Percentiles rank a stretch among this genome's conserved stretches.
Conservation (phyloP, 2,113 vertebrate genomes). For the Balaeniceps rex region DNA sequence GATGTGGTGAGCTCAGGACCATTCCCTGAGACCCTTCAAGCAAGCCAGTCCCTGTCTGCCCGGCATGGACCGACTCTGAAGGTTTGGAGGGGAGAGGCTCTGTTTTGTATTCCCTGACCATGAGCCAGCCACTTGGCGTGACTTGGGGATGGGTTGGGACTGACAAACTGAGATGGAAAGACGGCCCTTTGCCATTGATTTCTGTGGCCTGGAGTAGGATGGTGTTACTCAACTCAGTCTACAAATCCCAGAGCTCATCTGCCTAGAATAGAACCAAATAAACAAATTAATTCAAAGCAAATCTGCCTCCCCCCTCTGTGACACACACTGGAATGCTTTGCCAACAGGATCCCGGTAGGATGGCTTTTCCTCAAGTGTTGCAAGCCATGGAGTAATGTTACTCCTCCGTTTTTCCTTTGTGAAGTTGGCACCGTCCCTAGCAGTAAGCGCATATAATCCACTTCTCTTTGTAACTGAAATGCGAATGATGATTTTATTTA, state of each 20-base stretch:
- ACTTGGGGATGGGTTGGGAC: neutral
- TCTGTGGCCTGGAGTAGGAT: neutral
- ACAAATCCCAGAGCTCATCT: slow-evolving; percentile 13
- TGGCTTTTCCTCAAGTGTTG: slow-evolving; percentile 6
- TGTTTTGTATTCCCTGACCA: neutral
- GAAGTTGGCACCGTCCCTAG: neutral
- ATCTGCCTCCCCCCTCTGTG: neutral
- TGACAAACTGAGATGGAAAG: neutral
- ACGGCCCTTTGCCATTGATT: slow-evolving; percentile 7
- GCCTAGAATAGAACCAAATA: slow-evolving; percentile 47
- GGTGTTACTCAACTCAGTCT: slow-evolving; percentile 22
- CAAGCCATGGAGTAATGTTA: neutral
- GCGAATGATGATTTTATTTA: neutral
- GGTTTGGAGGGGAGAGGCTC: neutral
- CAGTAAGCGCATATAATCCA: neutral
- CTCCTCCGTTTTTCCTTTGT: neutral
- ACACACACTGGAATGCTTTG: neutral
- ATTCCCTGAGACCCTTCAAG: neutral
- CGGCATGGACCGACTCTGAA: neutral
- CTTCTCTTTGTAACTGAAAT: neutral
- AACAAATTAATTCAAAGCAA: slow-evolving; percentile 53
- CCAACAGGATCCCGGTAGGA: neutral
- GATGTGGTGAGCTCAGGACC: neutral
- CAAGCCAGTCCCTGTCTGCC: neutral
- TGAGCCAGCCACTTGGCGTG: neutral